Evolutionary conservation across 2,888 invertebrate species (phyloP), one percentile per base, ranked within the genome.

Genomic region (Fragum whitleyi): DNA sequence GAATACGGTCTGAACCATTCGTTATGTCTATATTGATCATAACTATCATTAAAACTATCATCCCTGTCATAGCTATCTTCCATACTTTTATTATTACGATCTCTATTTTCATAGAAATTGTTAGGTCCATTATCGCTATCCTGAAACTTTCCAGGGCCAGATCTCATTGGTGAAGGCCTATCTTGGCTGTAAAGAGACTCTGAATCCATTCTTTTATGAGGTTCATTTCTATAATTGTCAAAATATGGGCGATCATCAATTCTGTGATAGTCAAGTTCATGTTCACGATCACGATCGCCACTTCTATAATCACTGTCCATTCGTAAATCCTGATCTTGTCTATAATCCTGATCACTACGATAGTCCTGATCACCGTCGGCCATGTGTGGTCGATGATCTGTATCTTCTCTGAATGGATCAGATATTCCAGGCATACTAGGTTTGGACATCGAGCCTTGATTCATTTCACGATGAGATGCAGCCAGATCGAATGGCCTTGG

Each of bases 311-410:
- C 83, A 28, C 75, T 75, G 26, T 83, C 81, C 6, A 62, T 75
- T n/a, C 81, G 59, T n/a, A 71, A 26, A 65, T 81, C 86, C 55
- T 82, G 79, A 47, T 83, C 79, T 68, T 78, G 74, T 23, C 79
- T 26, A 61, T 70, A 77, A 51, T 82, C 84, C 42, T 81, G 81
- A 29, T 80, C 83, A 53, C 75, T 71, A 29, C 77, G 74, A 62
- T 75, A 81, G 69, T 83, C 83, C 59, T 75, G 65, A 59, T 81
- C 80, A 0, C 68, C 68, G 7, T 28, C 0, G 14, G 32, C n/a
- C 62, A 62, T 62, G 19, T 32, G 28, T 11, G 39, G 65, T 0
- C 55, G 53, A 39, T 53, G 39, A n/a, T 79, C 80, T 16, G 68
- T 57, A 74, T 85, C 77, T 9, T 69, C 73, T 3, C 39, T 57